A percentile compares a stretch with the other conserved stretches of the same genome.
phyloP scores from a whole-genome alignment of 2,888 invertebrate species.

The Patella ulyssiponensis region DNA sequence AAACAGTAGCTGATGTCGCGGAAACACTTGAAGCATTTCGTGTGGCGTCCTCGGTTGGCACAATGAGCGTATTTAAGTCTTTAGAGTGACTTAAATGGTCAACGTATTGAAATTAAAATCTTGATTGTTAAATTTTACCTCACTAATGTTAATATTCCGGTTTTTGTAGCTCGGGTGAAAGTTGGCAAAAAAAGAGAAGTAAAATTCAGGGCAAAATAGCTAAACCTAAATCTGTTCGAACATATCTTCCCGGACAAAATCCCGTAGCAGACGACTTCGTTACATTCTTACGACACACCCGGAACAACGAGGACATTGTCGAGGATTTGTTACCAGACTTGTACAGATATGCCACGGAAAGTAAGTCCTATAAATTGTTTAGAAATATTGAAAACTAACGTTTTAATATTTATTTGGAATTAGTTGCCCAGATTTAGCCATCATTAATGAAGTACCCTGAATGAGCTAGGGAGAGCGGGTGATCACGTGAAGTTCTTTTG shows the following conservation, averaged over 20 bases:
- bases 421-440: no score
- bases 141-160: not conserved
- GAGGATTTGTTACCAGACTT: constrained; percentile 64
- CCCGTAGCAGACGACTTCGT: constrained; percentile 57
- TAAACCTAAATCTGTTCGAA: constrained; percentile 48
- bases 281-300: constrained; percentile 27
- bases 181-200: constrained; percentile 49
- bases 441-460: no score
- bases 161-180: constrained; percentile 50
- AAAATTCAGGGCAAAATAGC: constrained; percentile 53
- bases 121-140: not conserved
- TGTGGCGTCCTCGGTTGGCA: no score
- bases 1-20: no score
- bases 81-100: no score
- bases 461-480: no score
- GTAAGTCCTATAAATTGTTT: constrained; percentile 40
- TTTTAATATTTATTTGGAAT: no score
- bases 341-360: constrained; percentile 56
- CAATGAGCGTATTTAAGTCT: no score
- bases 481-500: not conserved
- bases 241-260: constrained; percentile 48
- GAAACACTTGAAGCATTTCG: no score
- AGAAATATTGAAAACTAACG: not conserved
- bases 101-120: no score
- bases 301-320: constrained; percentile 59